Evolutionary conservation across 2,113 vertebrate genomes (phyloP).

Genomic region (Phoxinus phoxinus): DNA sequence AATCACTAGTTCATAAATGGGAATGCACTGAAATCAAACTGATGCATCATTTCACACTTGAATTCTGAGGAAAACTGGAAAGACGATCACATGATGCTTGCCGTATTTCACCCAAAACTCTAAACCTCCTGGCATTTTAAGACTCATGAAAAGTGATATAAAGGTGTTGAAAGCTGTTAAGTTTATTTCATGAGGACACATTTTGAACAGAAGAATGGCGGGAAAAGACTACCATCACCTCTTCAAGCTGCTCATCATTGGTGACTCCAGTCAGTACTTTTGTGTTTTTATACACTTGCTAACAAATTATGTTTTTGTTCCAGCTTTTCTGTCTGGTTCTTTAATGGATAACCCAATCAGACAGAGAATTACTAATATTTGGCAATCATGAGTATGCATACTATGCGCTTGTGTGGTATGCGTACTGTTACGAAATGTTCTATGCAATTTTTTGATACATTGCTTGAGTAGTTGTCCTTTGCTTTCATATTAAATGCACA

Average conservation of each 20-base stretch:
- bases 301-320: neutral
- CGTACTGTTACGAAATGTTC: neutral
- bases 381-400: neutral
- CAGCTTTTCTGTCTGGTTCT: neutral
- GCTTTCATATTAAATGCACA: too few relatives aligned
- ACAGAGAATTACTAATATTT: neutral
- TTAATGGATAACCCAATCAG: neutral
- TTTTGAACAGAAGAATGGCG: slow-evolving; percentile 70
- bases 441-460: neutral
- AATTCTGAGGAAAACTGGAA: slow-evolving; percentile 54
- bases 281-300: slow-evolving; percentile 6
- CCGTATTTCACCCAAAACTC: slow-evolving; percentile 8
- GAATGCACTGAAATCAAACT: neutral
- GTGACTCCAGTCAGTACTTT: slow-evolving; percentile 82
- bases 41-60: slow-evolving; percentile 17
- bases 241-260: slow-evolving; percentile 86
- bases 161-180: neutral
- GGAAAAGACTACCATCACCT: slow-evolving; percentile 85
- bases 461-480: too few relatives aligned
- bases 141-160: neutral
- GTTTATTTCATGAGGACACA: slow-evolving; percentile 25
- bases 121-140: slow-evolving; percentile 20
- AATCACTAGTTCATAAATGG: neutral
- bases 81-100: slow-evolving; percentile 22
- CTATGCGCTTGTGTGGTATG: neutral